Conservation (phyloP, 2,113 vertebrate species). For the Shinisaurus crocodilurus region DNA sequence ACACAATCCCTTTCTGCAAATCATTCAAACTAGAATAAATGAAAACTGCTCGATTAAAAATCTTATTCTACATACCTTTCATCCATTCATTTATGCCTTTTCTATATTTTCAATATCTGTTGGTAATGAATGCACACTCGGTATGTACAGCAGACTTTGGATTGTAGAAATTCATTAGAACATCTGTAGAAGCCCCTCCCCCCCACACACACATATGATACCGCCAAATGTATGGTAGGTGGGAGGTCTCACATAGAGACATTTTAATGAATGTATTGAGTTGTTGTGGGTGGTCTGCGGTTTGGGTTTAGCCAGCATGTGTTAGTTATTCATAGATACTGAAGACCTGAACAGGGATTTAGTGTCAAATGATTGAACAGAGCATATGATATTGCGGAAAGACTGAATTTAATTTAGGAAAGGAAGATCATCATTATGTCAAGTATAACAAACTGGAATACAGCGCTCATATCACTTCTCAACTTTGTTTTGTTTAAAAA, state of each 20-base stretch:
- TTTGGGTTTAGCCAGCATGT: neutral
- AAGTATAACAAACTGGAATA: neutral
- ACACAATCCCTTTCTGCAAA: neutral
- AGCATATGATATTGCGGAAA: neutral
- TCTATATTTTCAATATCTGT: neutral
- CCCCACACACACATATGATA: neutral
- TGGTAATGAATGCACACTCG: neutral
- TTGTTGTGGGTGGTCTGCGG: neutral
- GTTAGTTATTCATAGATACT: neutral
- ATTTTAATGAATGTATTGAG: neutral
- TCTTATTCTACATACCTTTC: neutral
- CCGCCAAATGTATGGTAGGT: neutral
- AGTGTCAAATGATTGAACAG: neutral
- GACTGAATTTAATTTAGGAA: neutral
- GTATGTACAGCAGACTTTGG: neutral
- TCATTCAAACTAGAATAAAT: neutral
- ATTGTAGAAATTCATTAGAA: neutral
- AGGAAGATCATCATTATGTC: no score
- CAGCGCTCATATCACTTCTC: neutral
- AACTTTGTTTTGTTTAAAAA: neutral
- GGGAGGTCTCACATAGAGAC: neutral
- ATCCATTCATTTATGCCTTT: neutral
- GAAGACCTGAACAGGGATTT: neutral
- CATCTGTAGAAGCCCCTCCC: neutral
- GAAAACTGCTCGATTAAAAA: neutral